A percentile compares a stretch with the other conserved stretches of the same genome.
Conservation (phyloP, 2,113 vertebrate species). For the Anolis sagrei region DNA sequence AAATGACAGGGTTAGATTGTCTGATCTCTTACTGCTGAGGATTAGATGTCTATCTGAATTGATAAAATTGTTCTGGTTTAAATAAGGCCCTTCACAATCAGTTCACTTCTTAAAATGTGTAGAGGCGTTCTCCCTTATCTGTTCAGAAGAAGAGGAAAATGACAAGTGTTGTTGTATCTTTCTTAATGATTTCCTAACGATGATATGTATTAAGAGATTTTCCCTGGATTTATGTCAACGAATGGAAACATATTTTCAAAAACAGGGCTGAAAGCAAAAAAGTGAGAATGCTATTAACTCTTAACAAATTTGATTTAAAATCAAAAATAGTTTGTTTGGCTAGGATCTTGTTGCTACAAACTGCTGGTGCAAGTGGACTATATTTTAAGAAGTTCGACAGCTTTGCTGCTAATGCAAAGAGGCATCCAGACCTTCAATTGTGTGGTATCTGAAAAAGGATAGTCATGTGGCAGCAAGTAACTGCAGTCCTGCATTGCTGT, state of each 20-base stretch:
- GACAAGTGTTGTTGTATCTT: neutral
- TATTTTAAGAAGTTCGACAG: no score
- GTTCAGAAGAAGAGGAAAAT: neutral
- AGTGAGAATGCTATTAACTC: slow-evolving; percentile 2
- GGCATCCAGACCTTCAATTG: no score
- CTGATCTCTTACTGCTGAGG: neutral
- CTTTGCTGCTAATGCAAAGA: no score
- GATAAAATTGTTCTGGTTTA: neutral
- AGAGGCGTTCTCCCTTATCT: neutral
- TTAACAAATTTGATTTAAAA: slow-evolving; percentile 25
- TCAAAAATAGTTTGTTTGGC: no score
- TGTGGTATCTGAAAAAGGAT: no score
- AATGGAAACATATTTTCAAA: neutral
- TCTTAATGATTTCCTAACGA: no score
- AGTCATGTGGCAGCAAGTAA: no score
- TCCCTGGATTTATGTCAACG: neutral
- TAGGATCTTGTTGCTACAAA: no score
- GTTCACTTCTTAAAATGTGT: neutral
- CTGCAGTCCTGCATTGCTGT: no score
- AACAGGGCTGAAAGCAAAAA: neutral
- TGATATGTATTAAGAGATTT: neutral
- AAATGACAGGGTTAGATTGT: neutral
- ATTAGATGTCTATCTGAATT: neutral
- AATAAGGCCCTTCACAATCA: neutral
- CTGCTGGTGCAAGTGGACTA: no score